Evolutionary conservation across 1,140 invertebrate genomes (phyloP), one percentile per base, ranked within the genome.

Genomic region (Cephus cinctus): DNA sequence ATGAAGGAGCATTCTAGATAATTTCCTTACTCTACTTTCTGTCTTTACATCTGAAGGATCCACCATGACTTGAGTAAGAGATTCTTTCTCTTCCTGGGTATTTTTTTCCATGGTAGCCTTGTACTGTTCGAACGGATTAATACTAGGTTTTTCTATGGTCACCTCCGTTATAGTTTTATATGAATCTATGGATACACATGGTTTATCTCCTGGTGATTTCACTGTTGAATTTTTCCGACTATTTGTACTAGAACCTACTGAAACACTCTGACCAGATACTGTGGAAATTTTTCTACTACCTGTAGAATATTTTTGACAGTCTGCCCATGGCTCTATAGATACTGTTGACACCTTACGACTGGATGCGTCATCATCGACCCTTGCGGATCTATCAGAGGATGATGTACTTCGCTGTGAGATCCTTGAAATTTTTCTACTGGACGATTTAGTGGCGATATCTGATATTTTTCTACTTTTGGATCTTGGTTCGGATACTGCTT

Each of bases 81-180:
- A 49, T 19, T 25, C 46, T 2, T 43, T 31, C 9, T 54, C 32
- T 16, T 38, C 27, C 12, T 2, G 21, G 16, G 42, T n/a, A 35
- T n/a, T n/a, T 34, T 34, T 4, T 5, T 51, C 46, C 11, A 56
- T 45, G 0, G 44, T 60, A 6, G 46, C 47, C 43, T 18, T 52
- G 31, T 63, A 65, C 12, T 61, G 46, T n/a, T 57, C 47, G 8
- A 57, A 65, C 1, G 54, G 54, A 58, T 57, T 48, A 8, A 51
- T 40, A 14, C 5, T 22, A 2, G 63, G 60, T 36, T 60, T 63
- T 4, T 69, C 61, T 35, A 69, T 44, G 18, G 53, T 60, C 1
- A 60, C 30, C 45, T 67, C 63, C 1, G 53, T 12, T 9, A 57
- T 22, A 5, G 59, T 35, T 25, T 61, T 59, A 22, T 65, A 65